These are phyloP conservation scores for Falco naumanni DNA, from an alignment of 2,797 vertebrate species.

Conservation along the genomic window DNA sequence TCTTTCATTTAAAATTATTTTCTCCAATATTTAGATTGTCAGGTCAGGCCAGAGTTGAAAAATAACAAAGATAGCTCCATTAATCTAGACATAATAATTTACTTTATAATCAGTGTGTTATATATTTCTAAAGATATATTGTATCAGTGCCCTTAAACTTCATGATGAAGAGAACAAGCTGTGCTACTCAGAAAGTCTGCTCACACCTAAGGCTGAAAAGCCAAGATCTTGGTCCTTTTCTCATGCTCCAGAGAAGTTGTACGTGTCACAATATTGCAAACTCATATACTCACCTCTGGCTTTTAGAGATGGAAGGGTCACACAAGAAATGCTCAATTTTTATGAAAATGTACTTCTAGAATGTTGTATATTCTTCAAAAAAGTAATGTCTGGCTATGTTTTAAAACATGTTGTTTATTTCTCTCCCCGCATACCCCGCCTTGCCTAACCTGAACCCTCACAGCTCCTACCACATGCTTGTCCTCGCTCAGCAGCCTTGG, in stretches of 20 bases:
- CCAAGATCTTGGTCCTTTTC: neutral
- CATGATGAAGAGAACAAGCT: neutral
- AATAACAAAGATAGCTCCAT: neutral
- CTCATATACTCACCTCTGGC: neutral
- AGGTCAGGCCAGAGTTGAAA: neutral
- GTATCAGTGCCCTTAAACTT: neutral
- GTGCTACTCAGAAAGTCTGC: slow-evolving; percentile 1
- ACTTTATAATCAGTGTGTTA: neutral
- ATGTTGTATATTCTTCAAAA: neutral
- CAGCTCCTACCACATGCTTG: neutral
- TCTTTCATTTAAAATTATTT: slow-evolving; percentile 1
- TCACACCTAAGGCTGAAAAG: neutral
- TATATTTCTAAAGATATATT: neutral
- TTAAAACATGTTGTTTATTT: neutral
- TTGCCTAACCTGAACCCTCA: neutral
- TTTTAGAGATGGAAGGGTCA: slow-evolving; percentile 35
- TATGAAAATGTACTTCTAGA: neutral
- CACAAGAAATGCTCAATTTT: neutral
- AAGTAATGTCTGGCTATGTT: neutral
- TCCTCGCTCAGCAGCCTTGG: neutral
- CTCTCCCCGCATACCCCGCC: neutral
- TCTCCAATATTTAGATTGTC: slow-evolving; percentile 28
- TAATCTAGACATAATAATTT: slow-evolving; percentile 17
- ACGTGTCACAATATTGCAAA: neutral
- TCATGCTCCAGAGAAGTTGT: neutral